Base-by-base conservation (phyloP, 2,888 invertebrate species). In the Trachelus troglodyta region DNA sequence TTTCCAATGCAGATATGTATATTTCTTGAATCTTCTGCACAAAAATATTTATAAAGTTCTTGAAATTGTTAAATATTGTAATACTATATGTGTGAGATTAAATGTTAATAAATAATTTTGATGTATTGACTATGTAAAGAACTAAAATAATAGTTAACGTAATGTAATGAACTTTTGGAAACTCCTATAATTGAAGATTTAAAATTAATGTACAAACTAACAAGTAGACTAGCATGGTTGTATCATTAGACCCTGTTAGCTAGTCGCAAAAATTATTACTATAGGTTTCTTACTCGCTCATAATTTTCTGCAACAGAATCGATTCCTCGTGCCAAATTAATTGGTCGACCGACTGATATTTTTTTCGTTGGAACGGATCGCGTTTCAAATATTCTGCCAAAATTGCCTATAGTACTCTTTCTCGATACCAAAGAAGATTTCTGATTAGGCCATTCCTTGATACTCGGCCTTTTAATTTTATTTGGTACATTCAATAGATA, bases 1-100 rank as follows among this genome's bases (percentile, higher is more conserved):
- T 76, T 33, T 77, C 74, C 11, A 82, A 12, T 12, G 73, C 73
- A 6, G 75, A 75, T 31, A 40, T 34, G 37, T 56, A 75, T 31
- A 77, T 33, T 68, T 37, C 31, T 68, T 68, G 73, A 30, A 71
- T 73, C 37, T 75, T 69, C 79, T 81, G 75, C 23, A 56, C 56
- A 23, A 56, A 56, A 9, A 9, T 56, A 56, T 56, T 56, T 56
- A 9, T 56, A 56, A 23, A 23, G 1, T 56, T 56, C 9, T 56
- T 56, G 9, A 56, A 56, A 56, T 56, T 56, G 56, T 23, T 56
- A 23, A 9, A 9, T 56, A 33, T 33, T 33, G 33, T 33, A 23
- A 9, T 15, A 23, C 6, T 56, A 56, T 56, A 1, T 1, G 15
- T 40, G 15, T 56, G 56, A 56, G 23, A 56, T 56, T 23, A 23